Percentiles rank a stretch among this genome's conserved stretches.
Conservation (phyloP, 23 tunicate species). For the Aplidium turbinatum region DNA sequence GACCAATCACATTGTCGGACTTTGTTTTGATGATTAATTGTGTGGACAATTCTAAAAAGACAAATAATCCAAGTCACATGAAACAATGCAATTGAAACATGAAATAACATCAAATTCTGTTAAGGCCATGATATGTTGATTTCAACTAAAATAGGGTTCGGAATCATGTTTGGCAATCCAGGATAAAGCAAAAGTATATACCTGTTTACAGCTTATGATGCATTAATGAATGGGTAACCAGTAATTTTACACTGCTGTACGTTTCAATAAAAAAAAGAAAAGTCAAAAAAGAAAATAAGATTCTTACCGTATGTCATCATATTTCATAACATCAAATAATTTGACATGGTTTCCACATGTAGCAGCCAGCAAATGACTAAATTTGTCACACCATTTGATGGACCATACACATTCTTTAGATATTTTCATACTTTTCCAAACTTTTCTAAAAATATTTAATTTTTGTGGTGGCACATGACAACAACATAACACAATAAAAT, state of each 20-base stretch:
- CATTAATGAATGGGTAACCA: too few relatives aligned
- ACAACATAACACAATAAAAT: too few relatives aligned
- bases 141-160: too few relatives aligned
- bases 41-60: constrained; percentile 28
- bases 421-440: neutral
- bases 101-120: neutral
- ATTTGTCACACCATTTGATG: constrained; percentile 73
- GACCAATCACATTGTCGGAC: constrained; percentile 77
- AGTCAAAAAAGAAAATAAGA: neutral
- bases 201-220: too few relatives aligned
- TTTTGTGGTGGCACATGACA: neutral
- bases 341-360: constrained; percentile 42
- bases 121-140: too few relatives aligned
- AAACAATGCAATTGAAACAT: neutral
- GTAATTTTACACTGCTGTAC: too few relatives aligned
- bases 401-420: constrained; percentile 65
- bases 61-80: neutral
- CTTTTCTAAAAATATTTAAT: constrained; percentile 35
- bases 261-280: too few relatives aligned
- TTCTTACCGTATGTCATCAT: constrained; percentile 44
- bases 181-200: too few relatives aligned
- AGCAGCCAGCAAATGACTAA: constrained; percentile 71
- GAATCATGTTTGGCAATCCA: too few relatives aligned
- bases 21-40: constrained; percentile 8
- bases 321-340: constrained; percentile 63